These are phyloP conservation scores for Ursus arctos DNA, from an alignment of 2,113 vertebrate genomes.

Conservation along the genomic window DNA sequence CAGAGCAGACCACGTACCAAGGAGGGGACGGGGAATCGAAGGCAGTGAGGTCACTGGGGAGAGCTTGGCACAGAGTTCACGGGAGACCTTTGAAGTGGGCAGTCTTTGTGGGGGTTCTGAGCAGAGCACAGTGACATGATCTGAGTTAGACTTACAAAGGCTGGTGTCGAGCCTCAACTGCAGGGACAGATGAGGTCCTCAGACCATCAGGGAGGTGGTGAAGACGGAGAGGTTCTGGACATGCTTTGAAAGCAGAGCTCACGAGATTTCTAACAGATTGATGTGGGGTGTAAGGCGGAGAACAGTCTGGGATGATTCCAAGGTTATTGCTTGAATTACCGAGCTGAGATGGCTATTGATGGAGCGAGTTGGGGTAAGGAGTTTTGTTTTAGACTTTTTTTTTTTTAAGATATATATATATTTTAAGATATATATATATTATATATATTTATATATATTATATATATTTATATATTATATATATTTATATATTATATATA, in stretches of 20 bases:
- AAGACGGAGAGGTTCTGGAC: neutral
- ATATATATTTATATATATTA: too few species aligned
- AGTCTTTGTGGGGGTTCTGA: neutral
- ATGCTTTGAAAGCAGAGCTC: neutral
- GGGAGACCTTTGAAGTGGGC: neutral
- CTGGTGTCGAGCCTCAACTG: neutral
- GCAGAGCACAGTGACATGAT: neutral
- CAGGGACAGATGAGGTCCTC: neutral
- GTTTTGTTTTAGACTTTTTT: neutral
- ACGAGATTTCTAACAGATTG: neutral
- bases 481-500: too few species aligned
- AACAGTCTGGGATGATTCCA: neutral
- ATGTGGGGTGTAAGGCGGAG: neutral
- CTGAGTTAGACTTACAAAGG: neutral
- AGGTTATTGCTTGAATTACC: neutral
- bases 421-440: too few species aligned
- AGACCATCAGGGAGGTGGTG: neutral
- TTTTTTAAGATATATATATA: neutral
- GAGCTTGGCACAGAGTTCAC: rapidly evolving
- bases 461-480: too few species aligned
- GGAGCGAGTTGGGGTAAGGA: neutral
- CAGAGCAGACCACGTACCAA: neutral
- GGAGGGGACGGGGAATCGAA: neutral
- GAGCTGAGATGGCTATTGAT: neutral
- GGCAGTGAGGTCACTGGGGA: too few species aligned